These are phyloP conservation scores for Schmidtea mediterranea DNA, from an alignment of 1,140 invertebrate species.

Conservation along the genomic window DNA sequence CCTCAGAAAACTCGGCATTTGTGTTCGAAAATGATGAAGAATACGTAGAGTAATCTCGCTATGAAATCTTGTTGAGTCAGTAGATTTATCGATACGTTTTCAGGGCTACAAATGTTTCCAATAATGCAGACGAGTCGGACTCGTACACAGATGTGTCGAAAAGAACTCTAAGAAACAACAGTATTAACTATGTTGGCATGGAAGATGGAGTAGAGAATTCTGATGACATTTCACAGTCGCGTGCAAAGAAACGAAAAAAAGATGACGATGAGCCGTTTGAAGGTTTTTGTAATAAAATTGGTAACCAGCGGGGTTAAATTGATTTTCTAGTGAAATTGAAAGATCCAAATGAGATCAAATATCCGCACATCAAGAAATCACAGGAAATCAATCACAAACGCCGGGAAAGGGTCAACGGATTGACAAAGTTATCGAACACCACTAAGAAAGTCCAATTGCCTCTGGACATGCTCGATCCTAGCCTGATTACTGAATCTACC, in stretches of 20 bases:
- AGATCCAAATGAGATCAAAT: neutral
- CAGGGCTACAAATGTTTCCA: neutral
- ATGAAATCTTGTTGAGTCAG: too few relatives aligned
- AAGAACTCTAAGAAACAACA: neutral
- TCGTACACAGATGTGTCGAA: neutral
- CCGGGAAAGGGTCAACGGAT: neutral
- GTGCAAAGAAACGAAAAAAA: neutral
- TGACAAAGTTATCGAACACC: neutral
- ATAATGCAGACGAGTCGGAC: neutral
- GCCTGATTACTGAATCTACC: neutral
- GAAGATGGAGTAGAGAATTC: neutral
- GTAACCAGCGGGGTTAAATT: too few relatives aligned
- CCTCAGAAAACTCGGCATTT: neutral
- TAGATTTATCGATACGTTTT: neutral
- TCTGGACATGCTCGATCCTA: neutral
- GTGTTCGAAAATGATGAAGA: conserved; percentile 1
- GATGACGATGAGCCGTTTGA: conserved; percentile 1
- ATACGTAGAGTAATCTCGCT: neutral
- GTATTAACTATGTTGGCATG: neutral
- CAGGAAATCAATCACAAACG: neutral
- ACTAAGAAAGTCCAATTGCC: neutral
- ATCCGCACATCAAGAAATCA: neutral
- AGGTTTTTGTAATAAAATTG: too few relatives aligned
- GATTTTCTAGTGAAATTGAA: neutral
- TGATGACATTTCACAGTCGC: neutral